Evolutionary conservation across 37 sponge, comb jelly and placozoan species (phyloP).

Genomic region (Ianthella basta): DNA sequence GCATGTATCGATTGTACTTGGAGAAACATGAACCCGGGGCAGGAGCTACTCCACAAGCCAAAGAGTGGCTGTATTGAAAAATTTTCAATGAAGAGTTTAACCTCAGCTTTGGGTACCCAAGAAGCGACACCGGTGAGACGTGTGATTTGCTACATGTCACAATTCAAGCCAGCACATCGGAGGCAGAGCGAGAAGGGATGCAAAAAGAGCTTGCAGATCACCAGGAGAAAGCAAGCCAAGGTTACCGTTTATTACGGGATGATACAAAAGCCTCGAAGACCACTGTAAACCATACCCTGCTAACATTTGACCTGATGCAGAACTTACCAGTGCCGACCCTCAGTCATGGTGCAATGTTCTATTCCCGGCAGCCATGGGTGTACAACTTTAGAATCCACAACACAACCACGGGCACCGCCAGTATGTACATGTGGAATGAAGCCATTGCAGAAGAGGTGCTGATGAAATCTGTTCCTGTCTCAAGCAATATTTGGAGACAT

Average conservation of each 20-base stretch:
- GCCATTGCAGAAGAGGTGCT: no score
- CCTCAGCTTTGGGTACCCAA: conserved; percentile 48
- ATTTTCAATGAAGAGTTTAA: conserved; percentile 63
- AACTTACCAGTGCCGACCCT: conserved; percentile 53
- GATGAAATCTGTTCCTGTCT: neutral
- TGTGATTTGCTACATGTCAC: conserved; percentile 45
- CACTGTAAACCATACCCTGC: neutral
- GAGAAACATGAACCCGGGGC: conserved; percentile 39
- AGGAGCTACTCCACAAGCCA: conserved; percentile 24
- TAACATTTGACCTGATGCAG: conserved; percentile 58
- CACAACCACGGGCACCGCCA: no score
- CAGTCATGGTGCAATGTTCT: conserved; percentile 44
- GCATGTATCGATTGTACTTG: conserved; percentile 35
- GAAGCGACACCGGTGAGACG: conserved; percentile 54
- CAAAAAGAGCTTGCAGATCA: conserved; percentile 38
- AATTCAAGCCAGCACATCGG: conserved; percentile 18
- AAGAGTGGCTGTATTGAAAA: conserved; percentile 58
- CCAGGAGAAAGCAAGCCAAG: conserved; percentile 46
- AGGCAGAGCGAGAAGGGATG: neutral
- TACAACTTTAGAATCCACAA: conserved; percentile 58
- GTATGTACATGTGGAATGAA: conserved; percentile 56
- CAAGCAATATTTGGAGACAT: no score
- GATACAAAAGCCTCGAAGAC: conserved; percentile 30
- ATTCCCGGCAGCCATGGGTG: conserved; percentile 49
- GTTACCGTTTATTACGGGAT: conserved; percentile 36